Percentiles rank a stretch among this genome's conserved stretches.
phyloP scores from a whole-genome alignment of 2,797 vertebrate species.

The Neoniphon sammara region DNA sequence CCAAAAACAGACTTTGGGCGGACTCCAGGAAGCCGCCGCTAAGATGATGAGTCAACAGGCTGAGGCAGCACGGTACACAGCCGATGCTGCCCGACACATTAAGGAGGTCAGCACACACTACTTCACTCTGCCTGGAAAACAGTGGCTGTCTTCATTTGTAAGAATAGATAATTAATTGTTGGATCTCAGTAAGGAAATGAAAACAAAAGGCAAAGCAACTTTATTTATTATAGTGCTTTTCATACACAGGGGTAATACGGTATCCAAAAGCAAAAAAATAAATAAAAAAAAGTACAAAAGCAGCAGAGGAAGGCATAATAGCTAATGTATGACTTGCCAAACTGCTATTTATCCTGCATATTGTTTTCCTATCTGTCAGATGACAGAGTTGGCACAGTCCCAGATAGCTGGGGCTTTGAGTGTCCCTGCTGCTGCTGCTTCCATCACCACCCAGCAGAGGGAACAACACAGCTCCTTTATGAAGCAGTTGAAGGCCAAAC shows the following conservation, averaged over 20 bases:
- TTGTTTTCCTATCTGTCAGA: conserved; percentile 78
- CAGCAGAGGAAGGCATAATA: background rate
- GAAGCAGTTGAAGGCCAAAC: conserved; percentile 76
- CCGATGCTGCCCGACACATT: conserved; percentile 86
- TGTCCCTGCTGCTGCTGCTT: conserved; percentile 73
- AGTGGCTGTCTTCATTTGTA: conserved; percentile 38
- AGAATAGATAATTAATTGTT: conserved; percentile 55
- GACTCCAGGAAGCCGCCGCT: conserved; percentile 83
- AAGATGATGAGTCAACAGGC: conserved; percentile 89
- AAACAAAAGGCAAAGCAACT: conserved; percentile 15
- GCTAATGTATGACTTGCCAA: conserved; percentile 4
- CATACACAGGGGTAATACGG: too few relatives aligned
- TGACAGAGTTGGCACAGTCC: conserved; percentile 86
- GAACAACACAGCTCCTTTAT: conserved; percentile 74
- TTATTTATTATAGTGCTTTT: too few relatives aligned
- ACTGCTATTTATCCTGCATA: conserved; percentile 30
- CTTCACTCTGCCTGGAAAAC: conserved; percentile 51
- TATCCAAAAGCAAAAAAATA: too few relatives aligned
- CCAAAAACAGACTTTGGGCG: conserved; percentile 84
- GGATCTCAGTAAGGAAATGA: conserved; percentile 40
- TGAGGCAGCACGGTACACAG: conserved; percentile 82
- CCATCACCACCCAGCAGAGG: conserved; percentile 73
- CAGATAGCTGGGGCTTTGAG: conserved; percentile 81
- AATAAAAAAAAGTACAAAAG: too few relatives aligned
- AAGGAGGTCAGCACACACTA: conserved; percentile 84